Percentiles rank a stretch among this genome's conserved stretches.
Evolutionary conservation across 2,888 invertebrate genomes (phyloP).

Genomic region (Petrolisthes cinctipes): DNA sequence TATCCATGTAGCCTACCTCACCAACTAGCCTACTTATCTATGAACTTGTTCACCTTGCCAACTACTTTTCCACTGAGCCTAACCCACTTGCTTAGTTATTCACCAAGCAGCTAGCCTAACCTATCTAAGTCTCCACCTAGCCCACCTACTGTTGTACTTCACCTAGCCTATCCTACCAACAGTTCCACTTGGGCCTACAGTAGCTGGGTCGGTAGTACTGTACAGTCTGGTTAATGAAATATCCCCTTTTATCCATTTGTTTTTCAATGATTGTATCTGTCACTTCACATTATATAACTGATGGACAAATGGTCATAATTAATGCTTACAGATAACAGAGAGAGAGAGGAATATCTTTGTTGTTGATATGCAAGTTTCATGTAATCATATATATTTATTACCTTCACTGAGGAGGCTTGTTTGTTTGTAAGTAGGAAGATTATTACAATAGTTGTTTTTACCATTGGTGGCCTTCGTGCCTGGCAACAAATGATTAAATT

Average conservation of each 20-base stretch:
- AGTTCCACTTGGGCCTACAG: background rate
- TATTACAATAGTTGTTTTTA: too few relatives aligned
- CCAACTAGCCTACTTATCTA: background rate
- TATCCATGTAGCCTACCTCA: background rate
- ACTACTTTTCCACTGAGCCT: background rate
- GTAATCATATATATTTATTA: too few relatives aligned
- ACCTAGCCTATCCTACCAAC: background rate
- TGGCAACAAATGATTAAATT: too few relatives aligned
- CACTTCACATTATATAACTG: too few relatives aligned
- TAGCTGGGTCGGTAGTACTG: background rate
- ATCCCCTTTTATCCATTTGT: background rate
- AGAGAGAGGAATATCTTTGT: too few relatives aligned
- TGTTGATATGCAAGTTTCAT: too few relatives aligned
- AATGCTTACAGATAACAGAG: too few relatives aligned
- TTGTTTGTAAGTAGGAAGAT: too few relatives aligned
- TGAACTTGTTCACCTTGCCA: background rate
- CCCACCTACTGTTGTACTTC: too few relatives aligned
- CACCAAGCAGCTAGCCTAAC: background rate
- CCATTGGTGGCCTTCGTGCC: too few relatives aligned
- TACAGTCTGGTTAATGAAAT: background rate
- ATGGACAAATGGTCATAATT: too few relatives aligned
- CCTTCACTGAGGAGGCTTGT: too few relatives aligned
- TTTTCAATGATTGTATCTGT: background rate
- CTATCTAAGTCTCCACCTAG: background rate
- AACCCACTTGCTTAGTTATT: background rate